A percentile compares a stretch with the other conserved stretches of the same genome.
Evolutionary conservation across 2,797 vertebrate species (phyloP).

Genomic region (Leptoclinus maculatus): DNA sequence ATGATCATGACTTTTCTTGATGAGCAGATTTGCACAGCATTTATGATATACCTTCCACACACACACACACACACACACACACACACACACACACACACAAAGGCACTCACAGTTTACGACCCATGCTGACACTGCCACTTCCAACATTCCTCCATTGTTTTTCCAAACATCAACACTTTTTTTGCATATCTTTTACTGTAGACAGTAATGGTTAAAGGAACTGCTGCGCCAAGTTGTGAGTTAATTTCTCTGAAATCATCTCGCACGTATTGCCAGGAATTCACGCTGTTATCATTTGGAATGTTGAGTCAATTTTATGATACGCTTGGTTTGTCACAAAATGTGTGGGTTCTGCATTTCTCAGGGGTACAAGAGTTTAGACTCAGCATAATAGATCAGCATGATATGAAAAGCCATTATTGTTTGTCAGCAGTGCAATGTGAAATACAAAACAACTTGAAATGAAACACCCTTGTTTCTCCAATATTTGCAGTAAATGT

Average conservation of each 20-base stretch:
- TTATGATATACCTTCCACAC: conserved; percentile 62
- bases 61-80: conserved; percentile 31
- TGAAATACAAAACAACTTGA: conserved; percentile 35
- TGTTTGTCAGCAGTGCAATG: conserved; percentile 53
- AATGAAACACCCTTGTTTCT: conserved; percentile 35
- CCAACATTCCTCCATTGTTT: conserved; percentile 73
- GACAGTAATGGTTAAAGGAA: conserved; percentile 44
- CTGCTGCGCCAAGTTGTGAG: conserved; percentile 47
- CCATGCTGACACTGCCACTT: conserved; percentile 74
- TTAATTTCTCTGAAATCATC: conserved; percentile 65
- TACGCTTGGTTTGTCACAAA: conserved; percentile 53
- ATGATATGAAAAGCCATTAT: conserved; percentile 32
- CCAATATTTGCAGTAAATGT: conserved; percentile 37
- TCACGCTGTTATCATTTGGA: conserved; percentile 49
- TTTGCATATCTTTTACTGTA: conserved; percentile 59
- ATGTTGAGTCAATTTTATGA: conserved; percentile 53
- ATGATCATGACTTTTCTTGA: conserved; percentile 75
- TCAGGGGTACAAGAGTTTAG: conserved; percentile 24
- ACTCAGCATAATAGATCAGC: conserved; percentile 41
- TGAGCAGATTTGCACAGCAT: conserved; percentile 67
- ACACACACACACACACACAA: conserved; percentile 17
- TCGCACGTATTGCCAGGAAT: conserved; percentile 34
- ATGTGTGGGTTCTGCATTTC: conserved; percentile 44
- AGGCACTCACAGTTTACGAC: conserved; percentile 54
- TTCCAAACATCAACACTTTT: conserved; percentile 71